phyloP scores from a whole-genome alignment of 1,140 invertebrate species.

The Mizuhopecten yessoensis region DNA sequence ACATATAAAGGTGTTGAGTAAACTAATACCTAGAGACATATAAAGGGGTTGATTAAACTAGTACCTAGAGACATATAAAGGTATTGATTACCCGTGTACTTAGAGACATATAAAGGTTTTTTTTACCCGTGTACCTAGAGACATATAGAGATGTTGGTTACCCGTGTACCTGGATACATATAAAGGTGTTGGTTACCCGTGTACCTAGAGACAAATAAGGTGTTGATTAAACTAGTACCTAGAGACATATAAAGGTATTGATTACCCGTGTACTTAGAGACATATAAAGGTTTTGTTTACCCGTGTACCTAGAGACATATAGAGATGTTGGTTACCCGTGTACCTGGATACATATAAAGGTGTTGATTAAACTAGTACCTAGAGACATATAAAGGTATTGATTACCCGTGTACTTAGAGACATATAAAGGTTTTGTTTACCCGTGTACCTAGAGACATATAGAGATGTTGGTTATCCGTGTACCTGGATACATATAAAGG shows the following conservation, averaged over 20 bases:
- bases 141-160: neutral
- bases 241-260: neutral
- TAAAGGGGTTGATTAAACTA: neutral
- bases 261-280: neutral
- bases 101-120: no score
- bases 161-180: neutral
- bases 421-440: neutral
- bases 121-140: no score
- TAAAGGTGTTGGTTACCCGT: neutral
- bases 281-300: neutral
- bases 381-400: neutral
- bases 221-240: neutral
- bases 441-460: neutral
- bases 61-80: neutral
- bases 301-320: neutral
- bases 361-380: neutral
- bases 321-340: neutral
- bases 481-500: neutral
- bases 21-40: no score
- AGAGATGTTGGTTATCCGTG: no score
- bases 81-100: neutral
- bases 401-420: neutral
- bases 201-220: neutral
- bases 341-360: neutral
- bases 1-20: neutral